A percentile compares a stretch with the other conserved stretches of the same genome.
phyloP scores from a whole-genome alignment of 1,140 invertebrate species.

The Proales similis region DNA sequence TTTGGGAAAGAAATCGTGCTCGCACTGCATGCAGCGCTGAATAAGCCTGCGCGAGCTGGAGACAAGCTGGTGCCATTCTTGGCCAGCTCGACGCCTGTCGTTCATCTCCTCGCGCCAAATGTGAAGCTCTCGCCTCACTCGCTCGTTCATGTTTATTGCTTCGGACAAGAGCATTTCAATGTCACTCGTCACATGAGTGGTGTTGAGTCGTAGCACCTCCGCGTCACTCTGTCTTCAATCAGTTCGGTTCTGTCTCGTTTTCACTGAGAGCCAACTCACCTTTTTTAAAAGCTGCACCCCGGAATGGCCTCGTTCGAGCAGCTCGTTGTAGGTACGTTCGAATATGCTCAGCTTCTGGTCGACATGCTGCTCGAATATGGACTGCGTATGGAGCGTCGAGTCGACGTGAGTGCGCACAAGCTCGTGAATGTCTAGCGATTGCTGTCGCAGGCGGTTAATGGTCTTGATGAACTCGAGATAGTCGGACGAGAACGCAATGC shows the following conservation, averaged over 20 bases:
- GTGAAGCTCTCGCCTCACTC: constrained; percentile 57
- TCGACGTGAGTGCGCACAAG: background rate
- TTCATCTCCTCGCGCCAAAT: constrained; percentile 61
- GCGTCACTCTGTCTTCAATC: constrained; percentile 9
- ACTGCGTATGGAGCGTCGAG: background rate
- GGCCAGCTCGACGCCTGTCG: constrained; percentile 61
- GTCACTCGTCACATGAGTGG: constrained; percentile 21
- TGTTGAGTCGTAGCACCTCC: constrained; percentile 27
- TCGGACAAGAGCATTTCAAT: constrained; percentile 29
- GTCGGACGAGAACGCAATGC: constrained; percentile 59
- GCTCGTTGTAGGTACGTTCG: constrained; percentile 17
- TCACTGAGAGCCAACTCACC: background rate
- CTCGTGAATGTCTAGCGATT: constrained; percentile 12
- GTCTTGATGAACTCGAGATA: constrained; percentile 36
- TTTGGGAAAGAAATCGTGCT: constrained; percentile 68
- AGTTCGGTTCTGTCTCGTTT: background rate
- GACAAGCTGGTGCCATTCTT: constrained; percentile 63
- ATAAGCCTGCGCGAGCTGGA: constrained; percentile 69
- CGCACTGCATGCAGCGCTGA: constrained; percentile 65
- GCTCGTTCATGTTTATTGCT: background rate
- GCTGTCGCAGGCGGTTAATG: constrained; percentile 5
- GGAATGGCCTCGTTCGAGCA: constrained; percentile 3
- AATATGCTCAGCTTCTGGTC: constrained; percentile 17
- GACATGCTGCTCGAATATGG: constrained; percentile 29
- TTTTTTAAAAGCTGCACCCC: constrained; percentile 1